A percentile compares a stretch with the other conserved stretches of the same genome.
These are phyloP conservation scores for Pterois miles DNA, from an alignment of 2,797 vertebrate species.

Conservation along the genomic window DNA sequence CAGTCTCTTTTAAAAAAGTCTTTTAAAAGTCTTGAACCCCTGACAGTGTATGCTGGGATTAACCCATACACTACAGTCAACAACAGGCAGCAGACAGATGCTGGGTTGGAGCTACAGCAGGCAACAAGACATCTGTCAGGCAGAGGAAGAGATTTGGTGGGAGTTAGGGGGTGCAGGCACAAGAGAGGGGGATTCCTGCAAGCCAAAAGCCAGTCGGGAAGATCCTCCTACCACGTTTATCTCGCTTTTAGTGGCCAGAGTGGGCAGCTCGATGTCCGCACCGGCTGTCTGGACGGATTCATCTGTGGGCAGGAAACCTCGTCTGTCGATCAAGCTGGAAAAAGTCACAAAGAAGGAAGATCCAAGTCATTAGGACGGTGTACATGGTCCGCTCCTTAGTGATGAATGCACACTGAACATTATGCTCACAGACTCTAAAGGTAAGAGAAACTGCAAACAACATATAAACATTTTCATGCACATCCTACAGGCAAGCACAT, in stretches of 20 bases:
- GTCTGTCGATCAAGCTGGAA: slow-evolving; percentile 92
- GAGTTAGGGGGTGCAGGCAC: slow-evolving; percentile 36
- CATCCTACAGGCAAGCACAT: too few relatives aligned
- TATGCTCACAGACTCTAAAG: background rate
- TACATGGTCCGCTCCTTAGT: background rate
- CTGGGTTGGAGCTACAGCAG: slow-evolving; percentile 35
- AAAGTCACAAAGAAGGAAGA: background rate
- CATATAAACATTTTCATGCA: background rate
- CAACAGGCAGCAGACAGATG: slow-evolving; percentile 33
- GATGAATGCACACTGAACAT: background rate
- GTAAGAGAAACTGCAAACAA: background rate
- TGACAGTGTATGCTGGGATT: background rate
- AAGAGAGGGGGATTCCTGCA: slow-evolving; percentile 33
- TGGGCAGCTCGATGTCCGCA: slow-evolving; percentile 79
- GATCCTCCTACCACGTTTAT: slow-evolving; percentile 91
- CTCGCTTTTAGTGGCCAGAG: slow-evolving; percentile 83
- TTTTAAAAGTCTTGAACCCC: background rate
- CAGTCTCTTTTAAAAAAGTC: background rate
- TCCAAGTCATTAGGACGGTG: accelerated
- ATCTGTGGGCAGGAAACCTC: slow-evolving; percentile 89
- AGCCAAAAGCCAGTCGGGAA: slow-evolving; percentile 57
- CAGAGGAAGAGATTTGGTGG: slow-evolving; percentile 37
- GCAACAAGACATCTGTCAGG: slow-evolving; percentile 57
- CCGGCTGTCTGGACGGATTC: slow-evolving; percentile 72
- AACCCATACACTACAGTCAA: slow-evolving; percentile 20